Evolutionary conservation across 2,888 invertebrate genomes (phyloP), one percentile per base, ranked within the genome.

Genomic region (Campopleginae sp.): DNA sequence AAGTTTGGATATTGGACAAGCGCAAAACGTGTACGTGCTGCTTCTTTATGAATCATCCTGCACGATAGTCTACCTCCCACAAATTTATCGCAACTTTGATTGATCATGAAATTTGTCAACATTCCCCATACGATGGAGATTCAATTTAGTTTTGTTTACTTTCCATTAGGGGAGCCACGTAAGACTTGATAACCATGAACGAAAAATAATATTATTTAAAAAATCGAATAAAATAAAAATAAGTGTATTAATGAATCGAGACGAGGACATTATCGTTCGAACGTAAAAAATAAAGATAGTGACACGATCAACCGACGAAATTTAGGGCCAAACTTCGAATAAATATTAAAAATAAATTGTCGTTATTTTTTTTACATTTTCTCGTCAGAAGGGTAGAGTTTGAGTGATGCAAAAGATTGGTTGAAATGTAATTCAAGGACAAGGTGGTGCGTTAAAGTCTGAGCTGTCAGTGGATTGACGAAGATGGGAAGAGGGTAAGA

Each of bases 1-100:
- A 31, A 33, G 63, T 46, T 27, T 33, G 75, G 14, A 75, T 75
- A 46, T 63, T 46, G 54, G 71, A 71, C 33, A 38, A 48, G 19
- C 44, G n/a, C 2, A n/a, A 33, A 51, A 19, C 48, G 19, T 33
- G 33, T 51, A 31, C 46, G 38, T 10, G 38, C 48, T 31, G 8
- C 51, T 8, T 68, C 46, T 31, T 27, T 58, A 46, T 31, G 14
- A 7, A 68, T 68, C 17, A 46, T 10, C 17, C 44, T 23, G 44
- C 19, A 23, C 4, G 10, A n/a, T 0, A 38, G 33, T 58, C 27
- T 27, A n/a, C 14, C n/a, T 48, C 7, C 12, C 70, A n/a, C n/a
- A n/a, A 27, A 70, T n/a, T 27, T 2, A n/a, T 51, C 33, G 5
- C 1, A 71, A 12, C 38, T n/a, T 38, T 2, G 19, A 38, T 51